Conservation (phyloP, 1,140 invertebrate genomes). For the Caerostris darwini region DNA sequence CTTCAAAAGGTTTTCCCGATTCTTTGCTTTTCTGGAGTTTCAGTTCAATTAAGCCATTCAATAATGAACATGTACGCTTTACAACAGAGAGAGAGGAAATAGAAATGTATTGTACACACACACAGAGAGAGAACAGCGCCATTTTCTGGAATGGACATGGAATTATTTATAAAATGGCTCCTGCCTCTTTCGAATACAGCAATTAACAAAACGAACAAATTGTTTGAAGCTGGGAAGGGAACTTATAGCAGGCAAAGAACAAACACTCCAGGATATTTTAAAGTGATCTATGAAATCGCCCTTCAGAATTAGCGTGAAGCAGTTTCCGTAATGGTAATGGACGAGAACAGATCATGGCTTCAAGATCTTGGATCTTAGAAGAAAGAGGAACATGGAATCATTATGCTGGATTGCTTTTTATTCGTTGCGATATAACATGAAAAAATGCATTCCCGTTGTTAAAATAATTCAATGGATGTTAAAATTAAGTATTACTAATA, state of each 20-base stretch:
- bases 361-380: no score
- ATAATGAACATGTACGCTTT: constrained; percentile 64
- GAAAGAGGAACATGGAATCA: no score
- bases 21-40: constrained; percentile 20
- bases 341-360: no score
- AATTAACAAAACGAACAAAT: constrained; percentile 66
- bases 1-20: constrained; percentile 17
- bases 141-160: constrained; percentile 31
- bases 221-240: neutral
- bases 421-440: no score
- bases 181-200: constrained; percentile 48
- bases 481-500: no score
- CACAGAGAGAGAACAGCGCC: neutral
- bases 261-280: constrained; percentile 61
- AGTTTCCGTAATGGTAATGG: constrained; percentile 50
- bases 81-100: neutral
- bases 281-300: constrained; percentile 71
- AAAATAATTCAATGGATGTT: no score
- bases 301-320: neutral
- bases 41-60: constrained; percentile 19
- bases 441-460: no score
- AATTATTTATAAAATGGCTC: constrained; percentile 65
- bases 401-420: no score
- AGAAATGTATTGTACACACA: neutral
- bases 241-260: neutral